Base-by-base conservation (phyloP, 2,113 vertebrate genomes). In the Gavia stellata region DNA sequence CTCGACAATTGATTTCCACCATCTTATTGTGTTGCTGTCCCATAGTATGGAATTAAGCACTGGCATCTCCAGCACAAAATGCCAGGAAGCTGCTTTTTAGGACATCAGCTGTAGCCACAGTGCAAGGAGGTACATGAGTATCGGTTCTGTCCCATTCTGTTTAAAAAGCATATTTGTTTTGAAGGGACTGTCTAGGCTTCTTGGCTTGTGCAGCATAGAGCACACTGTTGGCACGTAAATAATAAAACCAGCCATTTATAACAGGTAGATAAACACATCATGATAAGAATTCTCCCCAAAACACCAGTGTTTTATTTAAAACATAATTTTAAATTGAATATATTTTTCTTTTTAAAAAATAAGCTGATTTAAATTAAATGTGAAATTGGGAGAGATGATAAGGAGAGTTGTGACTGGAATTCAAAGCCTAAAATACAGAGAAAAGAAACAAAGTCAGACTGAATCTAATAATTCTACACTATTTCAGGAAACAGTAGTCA, bases 141-240 rank as follows among this genome's bases (percentile, higher is more conserved):
- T 70, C 10, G 17, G 49, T 67, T 92, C 83, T 91, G 61, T 92
- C 79, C 78, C 13, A 0, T 73, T 94, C 90, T 93, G 49, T 80
- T 92, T 88, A 96, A 86, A 96, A 94, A 89, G 81, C 36, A 4
- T 96, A 94, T 53, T 97, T 49, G 0, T 93, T 96, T 93, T 91
- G 93, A 86, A 96, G 85, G 88, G 90, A 86, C 66, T 95, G 95
- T 73, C 84, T 94, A 80, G 84, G 84, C 84, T 94, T 95, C 94
- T 94, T 95, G 84, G 89, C 84, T 96, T 96, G 92, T 42, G 92
- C 91, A 94, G 94, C 94, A 90, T 55, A 94, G 73, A 97, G 81
- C 74, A 96, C 63, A 1, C 94, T 97, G 91, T 91, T 96, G 91
- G 91, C 78, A 88, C 94, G 97, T 95, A 87, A 95, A 95, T 85